Conservation (phyloP, 2,797 vertebrate species). For the Lacerta agilis region DNA sequence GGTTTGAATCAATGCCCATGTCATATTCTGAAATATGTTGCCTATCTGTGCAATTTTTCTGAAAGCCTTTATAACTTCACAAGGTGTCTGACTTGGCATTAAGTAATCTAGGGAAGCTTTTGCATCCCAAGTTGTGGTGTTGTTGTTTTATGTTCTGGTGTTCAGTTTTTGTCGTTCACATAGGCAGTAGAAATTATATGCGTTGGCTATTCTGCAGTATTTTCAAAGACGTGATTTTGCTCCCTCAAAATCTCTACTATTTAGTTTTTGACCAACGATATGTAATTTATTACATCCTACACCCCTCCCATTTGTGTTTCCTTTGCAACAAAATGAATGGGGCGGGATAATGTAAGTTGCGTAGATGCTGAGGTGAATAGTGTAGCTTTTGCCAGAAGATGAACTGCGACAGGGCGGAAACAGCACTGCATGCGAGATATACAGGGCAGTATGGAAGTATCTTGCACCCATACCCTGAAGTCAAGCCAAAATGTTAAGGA, state of each 20-base stretch:
- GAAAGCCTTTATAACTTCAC: accelerated
- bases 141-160: not conserved
- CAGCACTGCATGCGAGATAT: too few relatives aligned
- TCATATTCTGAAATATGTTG: not conserved
- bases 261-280: not conserved
- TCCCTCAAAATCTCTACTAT: not conserved
- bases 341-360: too few relatives aligned
- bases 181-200: not conserved
- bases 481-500: not conserved
- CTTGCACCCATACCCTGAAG: too few relatives aligned
- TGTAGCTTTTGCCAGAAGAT: too few relatives aligned
- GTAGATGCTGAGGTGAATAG: too few relatives aligned
- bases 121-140: not conserved
- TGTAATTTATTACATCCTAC: too few relatives aligned
- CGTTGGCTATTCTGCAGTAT: not conserved
- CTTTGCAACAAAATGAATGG: too few relatives aligned
- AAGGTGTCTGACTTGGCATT: not conserved
- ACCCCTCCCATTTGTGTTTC: too few relatives aligned
- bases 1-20: not conserved
- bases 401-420: too few relatives aligned
- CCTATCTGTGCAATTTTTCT: accelerated
- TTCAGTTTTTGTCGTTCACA: not conserved
- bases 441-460: too few relatives aligned
- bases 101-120: not conserved
- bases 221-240: not conserved